phyloP scores from a whole-genome alignment of 2,113 vertebrate genomes.

The Psilopsiagon aurifrons region DNA sequence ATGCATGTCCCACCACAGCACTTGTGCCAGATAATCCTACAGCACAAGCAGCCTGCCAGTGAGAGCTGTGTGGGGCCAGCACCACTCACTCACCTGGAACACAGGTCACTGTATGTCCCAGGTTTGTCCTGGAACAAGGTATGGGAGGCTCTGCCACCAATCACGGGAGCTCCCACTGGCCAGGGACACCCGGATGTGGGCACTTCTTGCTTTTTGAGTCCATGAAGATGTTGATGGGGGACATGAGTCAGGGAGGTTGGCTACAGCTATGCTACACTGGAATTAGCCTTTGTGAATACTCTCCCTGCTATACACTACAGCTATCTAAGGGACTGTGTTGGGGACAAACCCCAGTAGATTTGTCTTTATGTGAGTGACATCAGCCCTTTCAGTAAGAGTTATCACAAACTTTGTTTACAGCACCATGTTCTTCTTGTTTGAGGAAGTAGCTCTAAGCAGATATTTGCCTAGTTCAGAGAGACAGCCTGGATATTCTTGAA shows the following conservation, averaged over 20 bases:
- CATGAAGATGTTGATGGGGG: neutral
- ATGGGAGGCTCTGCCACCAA: neutral
- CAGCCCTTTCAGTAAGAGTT: neutral
- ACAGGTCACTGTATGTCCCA: neutral
- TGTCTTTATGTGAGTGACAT: neutral
- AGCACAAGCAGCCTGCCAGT: rapidly evolving
- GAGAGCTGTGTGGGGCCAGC: neutral
- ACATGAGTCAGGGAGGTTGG: neutral
- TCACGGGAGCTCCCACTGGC: neutral
- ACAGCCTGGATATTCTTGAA: neutral
- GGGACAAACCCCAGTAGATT: neutral
- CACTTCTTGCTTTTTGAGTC: neutral
- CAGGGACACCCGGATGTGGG: rapidly evolving
- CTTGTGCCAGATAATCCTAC: neutral
- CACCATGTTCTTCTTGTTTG: neutral
- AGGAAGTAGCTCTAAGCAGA: neutral
- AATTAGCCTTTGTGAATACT: neutral
- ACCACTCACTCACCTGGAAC: neutral
- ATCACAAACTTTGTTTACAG: neutral
- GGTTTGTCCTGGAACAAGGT: neutral
- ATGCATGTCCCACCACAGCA: neutral
- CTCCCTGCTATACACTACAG: neutral
- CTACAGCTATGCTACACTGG: neutral
- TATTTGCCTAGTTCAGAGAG: neutral
- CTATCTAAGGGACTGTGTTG: neutral